Base-by-base conservation (phyloP, 2,888 invertebrate genomes). In the Diplazon laetatorius region DNA sequence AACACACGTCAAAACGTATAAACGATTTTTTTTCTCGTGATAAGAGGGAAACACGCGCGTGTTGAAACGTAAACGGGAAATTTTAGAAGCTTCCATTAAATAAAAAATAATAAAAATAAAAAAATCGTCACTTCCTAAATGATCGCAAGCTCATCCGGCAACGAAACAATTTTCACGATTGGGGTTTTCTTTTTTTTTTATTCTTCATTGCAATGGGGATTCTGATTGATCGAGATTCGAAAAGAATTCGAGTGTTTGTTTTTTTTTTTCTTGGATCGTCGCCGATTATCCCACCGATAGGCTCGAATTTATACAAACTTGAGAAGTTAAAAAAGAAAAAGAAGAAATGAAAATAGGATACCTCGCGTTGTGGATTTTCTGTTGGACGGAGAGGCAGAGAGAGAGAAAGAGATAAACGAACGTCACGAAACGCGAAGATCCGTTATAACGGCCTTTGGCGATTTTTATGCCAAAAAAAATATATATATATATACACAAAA, bases 391-490 rank as follows among this genome's bases (percentile, higher is more conserved):
- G 5, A 8, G 3, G 16, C 25, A 48, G 52, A 4, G 5, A 8
- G 3, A 35, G 37, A 48, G 52, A 4, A 9, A 16, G 39, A 57
- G 55, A 57, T 1, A 5, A 30, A 30, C 30, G 30, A 30, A n/a
- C 22, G 39, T 46, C 52, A 18, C 77, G 52, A 63, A 62, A 42
- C 44, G 65, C 60, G 60, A 66, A 55, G 42, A 62, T 68, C 68
- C 68, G 62, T 62, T 30, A 42, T 30, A 55, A 76, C 42, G 66
- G 77, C 69, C 77, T 73, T 57, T 63, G 77, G 78, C 74, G 18
- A 59, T 20, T 69, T 20, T 50, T 52, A 74, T 70, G 69, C 73
- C 73, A 63, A 68, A 57, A 63, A 48, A 55, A 69, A 73, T 37
- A 25, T 44, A 20, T 22, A 25, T 59, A 25, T n/a, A n/a, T 20